Evolutionary conservation across 2,888 invertebrate genomes (phyloP), one percentile per base, ranked within the genome.

Genomic region (Platynereis dumerilii): DNA sequence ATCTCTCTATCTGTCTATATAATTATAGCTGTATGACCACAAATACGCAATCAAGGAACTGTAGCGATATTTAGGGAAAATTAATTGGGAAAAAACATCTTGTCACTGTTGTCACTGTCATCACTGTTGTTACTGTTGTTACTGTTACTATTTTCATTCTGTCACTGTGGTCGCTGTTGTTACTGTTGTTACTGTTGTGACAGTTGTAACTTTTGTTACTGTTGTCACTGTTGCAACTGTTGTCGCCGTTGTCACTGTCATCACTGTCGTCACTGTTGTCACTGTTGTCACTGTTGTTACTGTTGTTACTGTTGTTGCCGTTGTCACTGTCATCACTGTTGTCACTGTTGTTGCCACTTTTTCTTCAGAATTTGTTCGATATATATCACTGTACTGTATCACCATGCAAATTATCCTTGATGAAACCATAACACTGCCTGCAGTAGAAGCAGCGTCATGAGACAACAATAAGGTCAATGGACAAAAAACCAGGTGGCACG

Each of bases 111-210:
- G 42, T 42, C 42, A 42, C 17, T 42, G 42, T 42, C 42, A 17
- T 12, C 17, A 63, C 44, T 39, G 20, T 63, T 42, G 42, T 60
- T 27, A 26, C 20, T n/a, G 48, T 59, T 48, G 27, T 59, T 27
- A 45, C 48, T 26, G 27, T 45, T 27, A 48, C 26, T 48, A 26
- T 48, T 26, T 48, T 48, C 20, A 26, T 63, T 29, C 39, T 7
- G 24, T 42, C 24, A 42, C 24, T 27, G 12, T 63, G 42, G 7
- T 60, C 5, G n/a, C 26, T 27, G 26, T 59, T 27, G n/a, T 59
- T 12, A 42, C 29, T 27, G 22, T 59, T 22, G 12, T 58, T 44
- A 34, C 12, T 22, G 12, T 42, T n/a, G 34, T 58, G 24, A 3
- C 22, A 24, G 34, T 42, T 39, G 10, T 34, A 22, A 17, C 12